Base-by-base conservation (phyloP, 2,113 vertebrate genomes). In the Neolamprologus ventralis region DNA sequence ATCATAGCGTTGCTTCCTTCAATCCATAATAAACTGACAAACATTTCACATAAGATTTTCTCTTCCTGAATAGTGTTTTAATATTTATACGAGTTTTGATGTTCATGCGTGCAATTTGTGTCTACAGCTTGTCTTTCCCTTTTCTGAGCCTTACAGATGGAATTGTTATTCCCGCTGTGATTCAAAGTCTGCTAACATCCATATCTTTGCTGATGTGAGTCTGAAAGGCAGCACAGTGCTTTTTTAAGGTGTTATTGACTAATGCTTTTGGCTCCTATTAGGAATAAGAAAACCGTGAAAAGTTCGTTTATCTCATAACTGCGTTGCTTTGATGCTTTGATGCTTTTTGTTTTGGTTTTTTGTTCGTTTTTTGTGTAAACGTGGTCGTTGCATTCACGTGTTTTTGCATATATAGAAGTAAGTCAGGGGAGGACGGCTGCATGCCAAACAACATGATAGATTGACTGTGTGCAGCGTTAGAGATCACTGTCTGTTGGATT, bases 401-500 rank as follows among this genome's bases (percentile, higher is more conserved):
- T 82, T 12, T 19, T 78, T 47, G 9, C 9, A 78, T 78, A 78
- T 78, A 80, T 63, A 81, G 40, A 80, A 35, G 49, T 26, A 79
- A 33, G 47, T 60, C 7, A 45, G 31, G 82, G 19, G 19, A 37
- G 11, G 19, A 51, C 60, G 54, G 80, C 60, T 84, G 19, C 9
- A 6, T 78, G 37, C 42, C 14, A 68, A 53, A 28, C 47, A 68
- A 63, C 65, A 82, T 85, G 87, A 92, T 85, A 90, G 83, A 93
- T 65, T 84, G 84, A 28, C 60, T 35, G 63, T 91, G 83, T 85
- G 47, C 85, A 57, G 90, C 78, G 49, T 91, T 87, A 89, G 88
- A 75, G 79, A 91, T 87, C 88, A 73, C 68, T 81, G 93, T 93
- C 84, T 88, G 87, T 91, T 84, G 80, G 90, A 94, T 95, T 90